phyloP scores from a whole-genome alignment of 2,113 vertebrate genomes.

The Otolemur garnettii region DNA sequence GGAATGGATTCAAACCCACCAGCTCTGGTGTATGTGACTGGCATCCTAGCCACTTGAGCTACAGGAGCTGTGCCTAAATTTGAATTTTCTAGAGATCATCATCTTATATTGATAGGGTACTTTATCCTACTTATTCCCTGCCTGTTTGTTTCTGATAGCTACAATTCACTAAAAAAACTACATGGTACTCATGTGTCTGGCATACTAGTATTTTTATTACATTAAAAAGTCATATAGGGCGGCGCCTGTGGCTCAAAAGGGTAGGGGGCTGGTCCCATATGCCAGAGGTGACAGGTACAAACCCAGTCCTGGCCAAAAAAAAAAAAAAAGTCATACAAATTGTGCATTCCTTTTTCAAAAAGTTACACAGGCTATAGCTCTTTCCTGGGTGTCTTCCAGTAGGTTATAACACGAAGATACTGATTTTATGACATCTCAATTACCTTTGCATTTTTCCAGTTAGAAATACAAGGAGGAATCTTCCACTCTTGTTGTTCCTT shows the following conservation, averaged over 20 bases:
- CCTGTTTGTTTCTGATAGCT: conserved; percentile 37
- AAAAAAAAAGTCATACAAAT: neutral
- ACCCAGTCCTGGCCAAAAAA: neutral
- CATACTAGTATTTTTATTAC: conserved; percentile 43
- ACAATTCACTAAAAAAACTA: conserved; percentile 30
- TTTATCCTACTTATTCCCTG: neutral
- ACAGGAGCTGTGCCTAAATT: neutral
- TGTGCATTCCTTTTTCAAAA: conserved; percentile 49
- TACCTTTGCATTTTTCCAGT: conserved; percentile 99
- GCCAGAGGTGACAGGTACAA: too few relatives aligned
- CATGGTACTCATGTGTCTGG: neutral
- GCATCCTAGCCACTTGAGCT: too few relatives aligned
- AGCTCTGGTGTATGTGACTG: too few relatives aligned
- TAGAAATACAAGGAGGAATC: conserved; percentile 99
- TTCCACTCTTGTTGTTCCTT: conserved; percentile 99
- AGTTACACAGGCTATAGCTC: conserved; percentile 61
- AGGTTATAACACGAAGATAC: conserved; percentile 61
- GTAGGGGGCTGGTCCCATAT: too few relatives aligned
- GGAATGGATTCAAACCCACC: too few relatives aligned
- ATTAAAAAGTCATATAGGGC: neutral
- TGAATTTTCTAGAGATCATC: conserved; percentile 18
- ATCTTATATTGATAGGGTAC: neutral
- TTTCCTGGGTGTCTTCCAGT: conserved; percentile 60
- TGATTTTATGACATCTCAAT: conserved; percentile 76
- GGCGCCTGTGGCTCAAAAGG: too few relatives aligned